Evolutionary conservation across 2,113 vertebrate species (phyloP).

Genomic region (Cervus canadensis): DNA sequence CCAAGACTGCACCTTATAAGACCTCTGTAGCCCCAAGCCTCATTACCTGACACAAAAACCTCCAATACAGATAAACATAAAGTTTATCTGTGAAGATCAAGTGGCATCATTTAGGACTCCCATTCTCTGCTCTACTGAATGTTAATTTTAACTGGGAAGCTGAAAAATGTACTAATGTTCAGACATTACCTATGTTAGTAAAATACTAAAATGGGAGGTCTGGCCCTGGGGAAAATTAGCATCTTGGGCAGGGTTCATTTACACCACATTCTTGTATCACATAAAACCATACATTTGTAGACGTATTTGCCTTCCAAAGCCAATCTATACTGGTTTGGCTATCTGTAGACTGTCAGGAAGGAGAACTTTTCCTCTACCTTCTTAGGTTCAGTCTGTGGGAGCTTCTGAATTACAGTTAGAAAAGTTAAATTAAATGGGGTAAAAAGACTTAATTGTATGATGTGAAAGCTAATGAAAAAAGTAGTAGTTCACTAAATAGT

Average conservation of each 20-base stretch:
- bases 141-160: neutral
- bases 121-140: neutral
- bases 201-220: neutral
- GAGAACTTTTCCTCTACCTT: neutral
- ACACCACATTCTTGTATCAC: neutral
- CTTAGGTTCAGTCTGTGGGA: neutral
- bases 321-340: neutral
- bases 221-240: neutral
- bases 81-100: neutral
- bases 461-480: neutral
- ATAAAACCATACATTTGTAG: neutral
- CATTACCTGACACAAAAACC: neutral
- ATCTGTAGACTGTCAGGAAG: neutral
- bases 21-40: neutral
- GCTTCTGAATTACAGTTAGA: neutral
- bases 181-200: neutral
- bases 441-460: neutral
- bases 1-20: neutral
- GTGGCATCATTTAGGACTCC: neutral
- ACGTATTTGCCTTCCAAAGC: neutral
- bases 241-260: neutral
- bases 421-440: neutral
- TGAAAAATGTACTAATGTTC: neutral
- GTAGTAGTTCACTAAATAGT: neutral
- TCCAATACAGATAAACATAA: neutral